A percentile compares a stretch with the other conserved stretches of the same genome.
Conservation (phyloP, 1,140 invertebrate genomes). For the Anoplophora glabripennis region DNA sequence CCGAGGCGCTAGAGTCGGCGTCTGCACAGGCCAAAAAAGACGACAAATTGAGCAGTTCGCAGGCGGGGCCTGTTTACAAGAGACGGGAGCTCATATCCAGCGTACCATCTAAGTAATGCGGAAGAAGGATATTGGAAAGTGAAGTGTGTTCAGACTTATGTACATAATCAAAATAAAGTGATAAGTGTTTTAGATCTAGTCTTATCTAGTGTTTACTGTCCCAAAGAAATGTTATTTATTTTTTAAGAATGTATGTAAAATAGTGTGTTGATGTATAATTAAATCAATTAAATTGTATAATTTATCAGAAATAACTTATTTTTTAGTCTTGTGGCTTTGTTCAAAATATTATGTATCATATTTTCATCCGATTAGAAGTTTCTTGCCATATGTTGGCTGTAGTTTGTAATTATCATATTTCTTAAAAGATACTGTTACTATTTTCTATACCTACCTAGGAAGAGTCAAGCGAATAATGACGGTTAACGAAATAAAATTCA, state of each 20-base stretch:
- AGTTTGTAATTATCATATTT: too few species aligned
- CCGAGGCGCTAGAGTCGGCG: slow-evolving; percentile 50
- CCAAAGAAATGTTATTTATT: slow-evolving; percentile 31
- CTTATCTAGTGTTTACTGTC: slow-evolving; percentile 30
- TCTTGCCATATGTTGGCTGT: too few species aligned
- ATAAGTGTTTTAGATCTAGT: slow-evolving; percentile 32
- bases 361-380: neutral
- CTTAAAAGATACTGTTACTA: too few species aligned
- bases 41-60: slow-evolving; percentile 28
- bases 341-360: neutral
- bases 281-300: slow-evolving; percentile 1
- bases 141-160: slow-evolving; percentile 28
- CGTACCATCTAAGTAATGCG: slow-evolving; percentile 52
- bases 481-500: too few species aligned
- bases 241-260: slow-evolving; percentile 32
- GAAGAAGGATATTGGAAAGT: slow-evolving; percentile 11
- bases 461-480: too few species aligned
- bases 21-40: slow-evolving; percentile 30
- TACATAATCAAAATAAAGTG: slow-evolving; percentile 18
- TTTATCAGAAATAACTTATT: slow-evolving; percentile 10
- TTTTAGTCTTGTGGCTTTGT: neutral
- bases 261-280: slow-evolving; percentile 27
- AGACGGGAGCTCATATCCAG: slow-evolving; percentile 77
- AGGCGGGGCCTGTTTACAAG: slow-evolving; percentile 65
- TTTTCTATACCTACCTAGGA: too few species aligned